Evolutionary conservation across 2,888 invertebrate genomes (phyloP), one percentile per base, ranked within the genome.

Genomic region (Polia nebulosa): DNA sequence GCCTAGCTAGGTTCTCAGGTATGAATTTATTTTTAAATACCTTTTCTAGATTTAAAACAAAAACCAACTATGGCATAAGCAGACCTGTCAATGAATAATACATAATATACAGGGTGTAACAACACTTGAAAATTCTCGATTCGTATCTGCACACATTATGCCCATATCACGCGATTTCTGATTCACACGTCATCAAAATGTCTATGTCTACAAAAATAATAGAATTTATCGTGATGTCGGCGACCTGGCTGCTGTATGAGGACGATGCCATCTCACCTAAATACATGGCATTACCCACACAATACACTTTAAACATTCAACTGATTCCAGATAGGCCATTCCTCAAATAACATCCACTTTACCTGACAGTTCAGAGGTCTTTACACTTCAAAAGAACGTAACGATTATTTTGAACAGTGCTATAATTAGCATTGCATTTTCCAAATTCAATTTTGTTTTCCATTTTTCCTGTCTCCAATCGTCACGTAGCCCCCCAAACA

Each of bases 231-330:
- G 73, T 76, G 80, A 87, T 87, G 91, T 90, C 89, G 87, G 79
- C 82, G 91, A 90, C 91, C 90, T 80, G 86, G 4, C 27, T 5
- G 2, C 15, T 47, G 45, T 51, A 66, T 70, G 79, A 83, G 88
- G 87, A 85, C 89, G 84, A 83, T 87, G 89, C 78, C 89, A 83
- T 81, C 84, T 90, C 89, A 84, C 92, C 92, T 85, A 92, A 86
- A 91, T 92, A 91, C 93, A 94, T 93, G 62, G 70, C 82, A 91
- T 91, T 90, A 90, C 77, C 76, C 72, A 72, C 79, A 91, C 90
- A 91, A 92, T 91, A 82, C 79, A 76, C 63, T 89, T 86, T 83
- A 61, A n/a, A 83, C 81, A 90, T 88, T 87, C 86, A 83, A 71
- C 84, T 70, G 87, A 91, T 90, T 81, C 69, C 58, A 84, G 88